These are phyloP conservation scores for Gymnoscopelus braueri DNA, from an alignment of 2,797 vertebrate species.

Conservation along the genomic window DNA sequence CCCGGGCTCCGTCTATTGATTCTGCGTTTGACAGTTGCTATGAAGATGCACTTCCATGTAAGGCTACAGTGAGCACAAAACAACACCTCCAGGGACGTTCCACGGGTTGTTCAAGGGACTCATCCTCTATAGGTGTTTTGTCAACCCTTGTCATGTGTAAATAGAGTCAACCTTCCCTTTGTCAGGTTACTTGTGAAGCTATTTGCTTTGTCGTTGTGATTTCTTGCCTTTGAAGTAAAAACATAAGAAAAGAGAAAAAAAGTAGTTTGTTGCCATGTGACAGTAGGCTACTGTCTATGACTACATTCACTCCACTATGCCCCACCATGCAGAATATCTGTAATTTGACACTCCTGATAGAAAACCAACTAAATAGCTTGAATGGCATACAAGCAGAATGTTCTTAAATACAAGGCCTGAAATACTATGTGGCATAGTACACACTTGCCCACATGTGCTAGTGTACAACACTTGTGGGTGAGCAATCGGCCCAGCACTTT, in stretches of 20 bases:
- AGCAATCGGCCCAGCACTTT: slow-evolving; percentile 33
- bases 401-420: neutral
- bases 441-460: neutral
- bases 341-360: slow-evolving; percentile 1
- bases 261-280: slow-evolving; percentile 14
- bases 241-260: slow-evolving; percentile 1
- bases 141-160: slow-evolving; percentile 33
- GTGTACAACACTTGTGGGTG: neutral
- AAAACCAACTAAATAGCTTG: neutral
- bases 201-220: slow-evolving; percentile 24
- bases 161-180: slow-evolving; percentile 36
- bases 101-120: slow-evolving; percentile 38
- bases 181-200: slow-evolving; percentile 27
- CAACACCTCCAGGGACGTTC: slow-evolving; percentile 42
- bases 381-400: no score
- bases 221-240: slow-evolving; percentile 25
- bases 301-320: neutral
- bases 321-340: neutral
- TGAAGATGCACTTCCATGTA: slow-evolving; percentile 50
- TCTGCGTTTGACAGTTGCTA: slow-evolving; percentile 52
- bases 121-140: slow-evolving; percentile 43
- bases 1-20: slow-evolving; percentile 48
- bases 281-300: neutral
- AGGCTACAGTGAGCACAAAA: slow-evolving; percentile 49
- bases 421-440: slow-evolving; percentile 5